Evolutionary conservation across 2,888 invertebrate genomes (phyloP), one percentile per base, ranked within the genome.

Genomic region (Timandra comae): DNA sequence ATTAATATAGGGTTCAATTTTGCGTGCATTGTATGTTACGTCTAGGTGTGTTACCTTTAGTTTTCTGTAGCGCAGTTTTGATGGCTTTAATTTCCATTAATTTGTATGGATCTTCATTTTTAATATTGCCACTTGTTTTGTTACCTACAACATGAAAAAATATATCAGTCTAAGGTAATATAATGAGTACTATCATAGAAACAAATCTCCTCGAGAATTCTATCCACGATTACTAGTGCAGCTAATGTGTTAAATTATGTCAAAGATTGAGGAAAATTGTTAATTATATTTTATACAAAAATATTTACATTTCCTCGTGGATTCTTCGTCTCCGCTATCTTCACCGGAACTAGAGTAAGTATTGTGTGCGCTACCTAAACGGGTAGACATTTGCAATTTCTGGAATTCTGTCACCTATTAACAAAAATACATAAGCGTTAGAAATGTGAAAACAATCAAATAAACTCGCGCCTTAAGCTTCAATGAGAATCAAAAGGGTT

Each of bases 391-490:
- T 56, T 85, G 84, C 12, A 86, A 51, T 47, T 86, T 86, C 55
- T 86, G 85, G 44, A 86, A 86, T 47, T 86, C 86, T 2, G 80
- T 63, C 3, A 85, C 84, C 85, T 86, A n/a, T n/a, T n/a, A n/a
- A n/a, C n/a, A n/a, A 43, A 1, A 55, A 50, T 16, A 16, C 6
- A 16, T 16, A 5, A 16, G 16, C 16, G n/a, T n/a, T n/a, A n/a
- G 16, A 29, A 25, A 34, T 1, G 10, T 2, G n/a, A n/a, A 35
- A 27, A 33, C 30, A 30, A 12, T 22, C 11, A 29, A 29, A 24
- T 13, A 12, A 24, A 12, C 9, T 7, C 9, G 8, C 1, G 10
- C 10, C 3, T 3, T 13, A 24, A 12, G 5, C 13, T 7, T 11
- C n/a, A n/a, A n/a, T n/a, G n/a, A n/a, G n/a, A n/a, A n/a, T n/a